These are phyloP conservation scores for Lepisosteus oculatus DNA, from an alignment of 2,113 vertebrate genomes.

Conservation along the genomic window DNA sequence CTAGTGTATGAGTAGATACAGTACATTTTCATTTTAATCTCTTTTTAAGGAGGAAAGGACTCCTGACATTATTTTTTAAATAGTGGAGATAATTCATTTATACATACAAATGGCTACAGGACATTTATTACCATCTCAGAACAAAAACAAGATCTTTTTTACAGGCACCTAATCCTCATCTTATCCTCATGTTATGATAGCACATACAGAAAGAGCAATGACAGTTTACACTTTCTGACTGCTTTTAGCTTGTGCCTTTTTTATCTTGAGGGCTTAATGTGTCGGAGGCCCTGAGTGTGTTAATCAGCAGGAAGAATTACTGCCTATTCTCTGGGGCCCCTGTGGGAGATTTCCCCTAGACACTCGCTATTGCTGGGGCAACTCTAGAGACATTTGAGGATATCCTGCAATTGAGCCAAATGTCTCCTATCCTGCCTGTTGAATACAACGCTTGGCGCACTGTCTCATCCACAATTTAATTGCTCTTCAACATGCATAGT, in stretches of 20 bases:
- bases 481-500: too few species aligned
- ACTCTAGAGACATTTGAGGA: slow-evolving; percentile 29
- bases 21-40: slow-evolving; percentile 54
- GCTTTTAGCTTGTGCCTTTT: slow-evolving; percentile 48
- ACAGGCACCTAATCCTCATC: slow-evolving; percentile 51
- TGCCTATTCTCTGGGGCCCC: background rate
- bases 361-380: background rate
- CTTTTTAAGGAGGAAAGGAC: slow-evolving; percentile 43
- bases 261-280: slow-evolving; percentile 47
- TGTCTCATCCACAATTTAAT: too few species aligned
- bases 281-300: slow-evolving; percentile 39
- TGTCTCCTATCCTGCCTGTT: slow-evolving; percentile 1
- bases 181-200: slow-evolving; percentile 65
- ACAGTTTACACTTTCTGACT: slow-evolving; percentile 50
- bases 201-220: slow-evolving; percentile 47
- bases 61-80: slow-evolving; percentile 43
- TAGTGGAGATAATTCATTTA: slow-evolving; percentile 58
- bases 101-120: slow-evolving; percentile 42
- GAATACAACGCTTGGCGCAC: too few species aligned
- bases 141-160: slow-evolving; percentile 50
- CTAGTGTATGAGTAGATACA: too few species aligned
- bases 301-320: slow-evolving; percentile 1
- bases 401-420: slow-evolving; percentile 18
- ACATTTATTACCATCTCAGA: slow-evolving; percentile 52
- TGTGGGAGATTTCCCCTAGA: background rate